phyloP scores from a whole-genome alignment of 2,113 vertebrate genomes.

The Dunckerocampus dactyliophorus region DNA sequence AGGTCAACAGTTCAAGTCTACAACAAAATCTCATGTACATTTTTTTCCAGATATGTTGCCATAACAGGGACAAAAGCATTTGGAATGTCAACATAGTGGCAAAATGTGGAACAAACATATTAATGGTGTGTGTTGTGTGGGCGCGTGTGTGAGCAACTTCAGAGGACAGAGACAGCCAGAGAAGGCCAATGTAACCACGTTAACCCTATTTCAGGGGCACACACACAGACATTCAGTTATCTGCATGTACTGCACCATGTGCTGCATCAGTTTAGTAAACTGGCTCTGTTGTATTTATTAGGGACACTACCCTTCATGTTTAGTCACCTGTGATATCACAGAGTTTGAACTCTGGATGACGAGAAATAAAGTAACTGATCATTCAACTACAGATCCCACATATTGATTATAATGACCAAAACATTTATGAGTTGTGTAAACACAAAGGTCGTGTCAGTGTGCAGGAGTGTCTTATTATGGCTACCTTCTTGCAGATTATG shows the following conservation, averaged over 20 bases:
- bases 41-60: constrained; percentile 25
- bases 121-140: constrained; percentile 16
- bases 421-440: constrained; percentile 49
- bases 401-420: constrained; percentile 25
- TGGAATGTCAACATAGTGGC: constrained; percentile 38
- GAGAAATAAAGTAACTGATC: constrained; percentile 17
- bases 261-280: too few relatives aligned
- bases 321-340: constrained; percentile 31
- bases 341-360: not conserved
- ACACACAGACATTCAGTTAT: not conserved
- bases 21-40: not conserved
- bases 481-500: constrained; percentile 49
- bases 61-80: constrained; percentile 34
- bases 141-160: constrained; percentile 1
- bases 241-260: not conserved
- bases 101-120: constrained; percentile 22
- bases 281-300: constrained; percentile 15
- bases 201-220: constrained; percentile 20
- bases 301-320: constrained; percentile 14
- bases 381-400: constrained; percentile 7
- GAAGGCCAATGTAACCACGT: constrained; percentile 34
- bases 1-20: constrained; percentile 3
- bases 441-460: constrained; percentile 12
- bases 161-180: constrained; percentile 21
- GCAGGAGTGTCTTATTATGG: constrained; percentile 27